phyloP scores from a whole-genome alignment of 2,113 vertebrate species.

The Ardeotis arabs region DNA sequence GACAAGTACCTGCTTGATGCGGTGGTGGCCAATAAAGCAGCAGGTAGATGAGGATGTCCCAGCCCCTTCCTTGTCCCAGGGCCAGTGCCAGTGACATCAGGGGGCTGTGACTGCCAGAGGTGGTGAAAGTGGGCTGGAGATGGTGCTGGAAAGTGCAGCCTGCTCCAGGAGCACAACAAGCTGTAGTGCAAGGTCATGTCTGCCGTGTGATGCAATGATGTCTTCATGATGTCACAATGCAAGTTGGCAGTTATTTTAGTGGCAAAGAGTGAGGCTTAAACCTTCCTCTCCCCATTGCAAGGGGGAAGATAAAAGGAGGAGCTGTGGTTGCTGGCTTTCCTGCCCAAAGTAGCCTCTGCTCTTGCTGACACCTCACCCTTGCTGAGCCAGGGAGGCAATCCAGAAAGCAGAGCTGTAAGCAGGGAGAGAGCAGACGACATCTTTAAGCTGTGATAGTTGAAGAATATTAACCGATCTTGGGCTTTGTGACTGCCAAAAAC shows the following conservation, averaged over 20 bases:
- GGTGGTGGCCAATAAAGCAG: neutral
- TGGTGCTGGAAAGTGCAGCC: neutral
- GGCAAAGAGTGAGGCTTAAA: neutral
- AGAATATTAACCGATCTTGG: constrained; percentile 6
- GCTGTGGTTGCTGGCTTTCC: neutral
- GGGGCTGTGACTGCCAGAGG: neutral
- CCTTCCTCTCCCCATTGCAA: neutral
- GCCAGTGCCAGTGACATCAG: neutral
- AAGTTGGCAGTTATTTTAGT: neutral
- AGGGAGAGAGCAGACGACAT: neutral
- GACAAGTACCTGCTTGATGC: too few species aligned
- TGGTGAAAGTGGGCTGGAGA: neutral
- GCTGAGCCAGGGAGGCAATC: neutral
- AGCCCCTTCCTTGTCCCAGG: fast-evolving
- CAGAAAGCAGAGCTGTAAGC: neutral
- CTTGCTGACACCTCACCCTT: neutral
- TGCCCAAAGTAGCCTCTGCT: neutral
- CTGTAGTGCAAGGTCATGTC: fast-evolving
- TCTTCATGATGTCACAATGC: neutral
- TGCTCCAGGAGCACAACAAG: neutral
- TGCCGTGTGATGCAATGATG: neutral
- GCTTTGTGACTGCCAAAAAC: constrained; percentile 20
- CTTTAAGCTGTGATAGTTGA: constrained; percentile 26
- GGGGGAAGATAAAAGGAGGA: neutral
- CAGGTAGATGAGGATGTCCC: neutral